Percentiles rank a stretch among this genome's conserved stretches.
phyloP scores from a whole-genome alignment of 2,888 invertebrate genomes.

The Nomada flava region DNA sequence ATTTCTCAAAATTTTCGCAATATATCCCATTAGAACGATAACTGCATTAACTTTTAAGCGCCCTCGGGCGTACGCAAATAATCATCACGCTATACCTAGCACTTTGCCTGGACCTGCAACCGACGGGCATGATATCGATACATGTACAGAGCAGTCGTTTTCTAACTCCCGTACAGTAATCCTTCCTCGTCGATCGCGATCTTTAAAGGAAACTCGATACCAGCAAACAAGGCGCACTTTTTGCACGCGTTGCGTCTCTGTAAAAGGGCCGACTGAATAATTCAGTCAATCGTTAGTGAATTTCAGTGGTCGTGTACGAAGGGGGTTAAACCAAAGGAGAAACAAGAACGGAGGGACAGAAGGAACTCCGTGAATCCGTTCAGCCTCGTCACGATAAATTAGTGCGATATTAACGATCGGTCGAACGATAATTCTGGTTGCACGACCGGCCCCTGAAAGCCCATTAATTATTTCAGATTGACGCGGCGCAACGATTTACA shows the following conservation, averaged over 20 bases:
- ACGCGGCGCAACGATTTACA: constrained; percentile 61
- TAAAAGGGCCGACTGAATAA: constrained; percentile 27
- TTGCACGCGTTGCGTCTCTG: constrained; percentile 9
- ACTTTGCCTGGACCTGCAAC: no score
- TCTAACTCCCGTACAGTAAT: background rate
- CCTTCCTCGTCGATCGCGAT: background rate
- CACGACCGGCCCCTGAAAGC: constrained; percentile 34
- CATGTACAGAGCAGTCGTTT: constrained; percentile 1
- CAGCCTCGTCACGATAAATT: constrained; percentile 61
- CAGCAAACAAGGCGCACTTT: background rate
- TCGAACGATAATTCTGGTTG: constrained; percentile 58
- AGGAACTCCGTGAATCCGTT: background rate
- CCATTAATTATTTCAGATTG: constrained; percentile 68
- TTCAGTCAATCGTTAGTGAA: constrained; percentile 28
- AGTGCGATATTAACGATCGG: constrained; percentile 64
- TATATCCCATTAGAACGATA: no score
- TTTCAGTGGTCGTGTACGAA: constrained; percentile 21
- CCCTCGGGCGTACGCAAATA: no score
- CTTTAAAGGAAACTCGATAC: no score
- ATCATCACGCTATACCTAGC: no score
- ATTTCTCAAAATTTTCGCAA: no score
- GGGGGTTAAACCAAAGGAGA: background rate
- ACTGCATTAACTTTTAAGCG: no score
- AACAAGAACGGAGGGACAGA: background rate
- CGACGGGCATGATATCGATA: no score